Base-by-base conservation (phyloP, 2,113 vertebrate genomes). In the Corythornis vintsioides region DNA sequence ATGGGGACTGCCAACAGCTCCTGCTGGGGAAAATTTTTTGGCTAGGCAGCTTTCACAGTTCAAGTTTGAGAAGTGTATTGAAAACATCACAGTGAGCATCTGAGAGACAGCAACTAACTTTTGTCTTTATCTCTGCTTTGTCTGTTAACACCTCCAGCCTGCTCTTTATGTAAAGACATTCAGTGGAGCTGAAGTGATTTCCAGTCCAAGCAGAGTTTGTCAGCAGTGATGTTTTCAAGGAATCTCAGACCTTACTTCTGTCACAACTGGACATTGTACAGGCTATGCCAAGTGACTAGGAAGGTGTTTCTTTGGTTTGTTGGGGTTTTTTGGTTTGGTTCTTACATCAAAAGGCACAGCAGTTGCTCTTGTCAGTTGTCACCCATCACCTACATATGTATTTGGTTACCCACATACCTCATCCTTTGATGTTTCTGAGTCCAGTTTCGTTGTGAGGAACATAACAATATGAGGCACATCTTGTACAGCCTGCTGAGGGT, bases 371-470 rank as follows among this genome's bases (percentile, higher is more conserved):
- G 29, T 28, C 57, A 43, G 26, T 20, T 48, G 28, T 35, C 29
- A 70, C 20, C 28, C 28, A 73, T 61, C 53, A 25, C 50, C 40
- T 63, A 61, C 53, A 10, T 15, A 28, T 31, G 66, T 24, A 24
- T 29, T 83, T 25, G 79, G 83, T 31, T n/a, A 43, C n/a, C 6
- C 56, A 97, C 98, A 75, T 93, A 99, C 99, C 98, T 99, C 99
- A 33, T 99, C 99, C 88, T 98, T 98, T 6, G 97, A 95, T 0
- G 98, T 91, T 22, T 98, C 97, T 0, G 98, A 98, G 95, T 99
- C 98, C 81, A 98, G 97, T 84, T 98, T 98, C 4, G 99, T 98
- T 0, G 98, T 97, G 89, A 99, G 98, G 91, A 98, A 99, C 99
- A 99, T 99, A 89, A 97, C 77, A 10, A 99, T 94, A 57, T 99